A percentile compares a stretch with the other conserved stretches of the same genome.
Conservation (phyloP, 92 coral and sea anemone species). For the Parazoanthus darwini region DNA sequence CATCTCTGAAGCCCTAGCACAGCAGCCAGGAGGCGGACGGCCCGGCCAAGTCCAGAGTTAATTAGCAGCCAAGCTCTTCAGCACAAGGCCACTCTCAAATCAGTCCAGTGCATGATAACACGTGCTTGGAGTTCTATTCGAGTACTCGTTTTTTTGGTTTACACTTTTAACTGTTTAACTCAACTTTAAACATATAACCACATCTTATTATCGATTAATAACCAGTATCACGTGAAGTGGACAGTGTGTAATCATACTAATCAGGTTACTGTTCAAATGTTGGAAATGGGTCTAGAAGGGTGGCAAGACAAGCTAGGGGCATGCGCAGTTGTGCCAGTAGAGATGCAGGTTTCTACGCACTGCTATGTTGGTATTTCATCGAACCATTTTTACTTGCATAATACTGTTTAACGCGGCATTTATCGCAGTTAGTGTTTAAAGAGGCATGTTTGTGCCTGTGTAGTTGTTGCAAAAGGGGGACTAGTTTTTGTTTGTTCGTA, state of each 20-base stretch:
- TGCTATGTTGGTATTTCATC: background rate
- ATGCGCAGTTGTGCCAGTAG: background rate
- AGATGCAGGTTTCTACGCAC: background rate
- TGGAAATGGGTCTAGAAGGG: background rate
- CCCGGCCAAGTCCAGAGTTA: slow-evolving; percentile 39
- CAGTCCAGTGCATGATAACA: slow-evolving; percentile 10
- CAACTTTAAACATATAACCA: slow-evolving; percentile 27
- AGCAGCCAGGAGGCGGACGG: slow-evolving; percentile 32
- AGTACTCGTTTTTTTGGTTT: slow-evolving; percentile 26
- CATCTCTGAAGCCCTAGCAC: slow-evolving; percentile 41
- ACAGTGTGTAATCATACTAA: slow-evolving; percentile 22
- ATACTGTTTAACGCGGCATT: background rate
- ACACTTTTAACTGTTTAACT: slow-evolving; percentile 32
- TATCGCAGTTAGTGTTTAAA: background rate
- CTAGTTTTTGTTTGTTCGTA: slow-evolving; percentile 10
- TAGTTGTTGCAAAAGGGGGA: slow-evolving; percentile 5
- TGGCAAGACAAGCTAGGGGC: background rate
- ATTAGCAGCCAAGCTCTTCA: slow-evolving; percentile 6
- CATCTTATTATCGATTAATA: slow-evolving; percentile 23
- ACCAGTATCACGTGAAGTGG: slow-evolving; percentile 12
- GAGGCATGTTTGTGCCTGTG: background rate
- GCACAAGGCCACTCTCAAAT: slow-evolving; percentile 20
- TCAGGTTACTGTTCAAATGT: background rate
- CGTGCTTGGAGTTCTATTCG: slow-evolving; percentile 1
- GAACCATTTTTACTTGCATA: background rate